Base-by-base conservation (phyloP, 2,113 vertebrate genomes). In the Eubucco bourcierii region DNA sequence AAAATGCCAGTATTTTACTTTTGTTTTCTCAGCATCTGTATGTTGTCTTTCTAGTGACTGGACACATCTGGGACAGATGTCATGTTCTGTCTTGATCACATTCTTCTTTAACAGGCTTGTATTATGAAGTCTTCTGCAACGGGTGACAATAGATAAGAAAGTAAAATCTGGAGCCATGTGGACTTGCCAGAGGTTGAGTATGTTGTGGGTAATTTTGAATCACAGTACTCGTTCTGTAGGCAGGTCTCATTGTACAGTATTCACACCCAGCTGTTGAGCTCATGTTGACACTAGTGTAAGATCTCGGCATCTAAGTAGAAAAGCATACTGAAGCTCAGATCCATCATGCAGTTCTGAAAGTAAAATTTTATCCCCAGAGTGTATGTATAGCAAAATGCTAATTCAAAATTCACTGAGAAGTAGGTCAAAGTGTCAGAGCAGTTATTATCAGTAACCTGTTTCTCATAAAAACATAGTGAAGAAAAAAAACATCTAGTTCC, bases 371-470 rank as follows among this genome's bases (percentile, higher is more conserved):
- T 84, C 80, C 84, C 39, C 70, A 55, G 50, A 12, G 82, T 78
- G 70, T 73, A 83, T 23, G 29, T 80, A 83, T 94, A 61, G 87
- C 78, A 82, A 91, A 90, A 84, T 55, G 65, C 79, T 91, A 80
- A 94, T 93, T 90, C 91, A 95, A 68, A 67, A 80, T 95, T 83
- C 90, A 91, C 84, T 88, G 34, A 73, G 82, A 94, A 90, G 70
- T 68, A 90, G 96, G 93, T 94, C 66, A 1, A 88, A 91, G 82
- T 95, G 95, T 96, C 95, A 96, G 81, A 84, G 39, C 55, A 70
- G 93, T 95, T 96, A 93, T 93, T 95, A 96, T 96, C 96, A 88
- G 91, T 93, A 96, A 95, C 90, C 90, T 94, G 95, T 95, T 96
- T 95, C 94, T 95, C 90, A 95, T 93, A 91, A 96, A 96, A 96